Evolutionary conservation across 2,888 invertebrate genomes (phyloP).

Genomic region (Machimus atricapillus): DNA sequence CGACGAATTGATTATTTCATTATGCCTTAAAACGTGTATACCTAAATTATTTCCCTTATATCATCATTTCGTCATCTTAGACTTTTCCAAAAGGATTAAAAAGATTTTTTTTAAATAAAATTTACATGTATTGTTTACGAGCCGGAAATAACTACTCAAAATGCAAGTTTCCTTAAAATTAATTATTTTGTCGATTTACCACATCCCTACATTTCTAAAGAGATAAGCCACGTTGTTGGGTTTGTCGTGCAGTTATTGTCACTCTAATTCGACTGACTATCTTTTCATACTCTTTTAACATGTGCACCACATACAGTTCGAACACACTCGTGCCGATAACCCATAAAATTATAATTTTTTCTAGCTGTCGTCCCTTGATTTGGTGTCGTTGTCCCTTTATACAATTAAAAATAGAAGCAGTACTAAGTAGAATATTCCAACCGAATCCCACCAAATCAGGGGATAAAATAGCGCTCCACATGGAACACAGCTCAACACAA

Average conservation of each 20-base stretch:
- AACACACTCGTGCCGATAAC: background rate
- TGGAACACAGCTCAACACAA: constrained; percentile 1
- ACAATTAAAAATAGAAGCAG: background rate
- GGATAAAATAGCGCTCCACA: background rate
- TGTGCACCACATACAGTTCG: background rate
- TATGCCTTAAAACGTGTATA: no score
- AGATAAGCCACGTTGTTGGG: background rate
- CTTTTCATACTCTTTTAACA: background rate
- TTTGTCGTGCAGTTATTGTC: background rate
- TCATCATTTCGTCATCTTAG: no score
- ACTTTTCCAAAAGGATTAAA: no score
- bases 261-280: background rate
- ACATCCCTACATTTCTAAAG: background rate
- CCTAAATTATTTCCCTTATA: no score
- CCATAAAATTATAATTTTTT: background rate
- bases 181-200: background rate
- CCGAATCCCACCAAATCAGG: background rate
- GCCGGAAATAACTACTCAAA: no score
- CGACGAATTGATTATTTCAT: no score
- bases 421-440: background rate
- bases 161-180: background rate
- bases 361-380: background rate
- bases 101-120: no score
- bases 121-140: no score
- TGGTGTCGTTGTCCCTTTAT: background rate